Percentiles rank a stretch among this genome's conserved stretches.
These are phyloP conservation scores for Chelonus formosanus DNA, from an alignment of 2,888 invertebrate genomes.

Conservation along the genomic window DNA sequence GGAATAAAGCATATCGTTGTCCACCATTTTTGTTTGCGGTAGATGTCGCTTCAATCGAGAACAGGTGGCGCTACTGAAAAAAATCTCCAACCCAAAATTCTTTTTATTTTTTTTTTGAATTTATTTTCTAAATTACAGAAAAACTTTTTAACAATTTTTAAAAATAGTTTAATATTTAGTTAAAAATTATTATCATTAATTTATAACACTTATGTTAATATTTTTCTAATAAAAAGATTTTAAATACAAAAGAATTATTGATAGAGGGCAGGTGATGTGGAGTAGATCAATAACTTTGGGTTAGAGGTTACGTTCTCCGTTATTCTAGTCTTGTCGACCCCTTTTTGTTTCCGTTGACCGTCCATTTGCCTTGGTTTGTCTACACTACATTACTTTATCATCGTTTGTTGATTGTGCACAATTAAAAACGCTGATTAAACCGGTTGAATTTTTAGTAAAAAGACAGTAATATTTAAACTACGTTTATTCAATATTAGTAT, in stretches of 20 bases:
- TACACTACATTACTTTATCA: too few species aligned
- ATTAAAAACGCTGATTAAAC: conserved; percentile 11
- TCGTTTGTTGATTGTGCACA: conserved; percentile 3
- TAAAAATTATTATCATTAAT: too few species aligned
- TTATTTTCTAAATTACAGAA: too few species aligned
- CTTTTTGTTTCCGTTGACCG: conserved; percentile 54
- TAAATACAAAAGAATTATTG: too few species aligned
- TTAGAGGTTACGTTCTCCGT: conserved; percentile 46
- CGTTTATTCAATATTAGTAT: conserved; percentile 1
- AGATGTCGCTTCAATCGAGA: conserved; percentile 51
- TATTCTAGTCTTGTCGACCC: conserved; percentile 45
- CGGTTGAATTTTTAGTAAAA: conserved; percentile 2
- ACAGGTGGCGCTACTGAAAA: background rate
- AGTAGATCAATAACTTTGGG: conserved; percentile 1
- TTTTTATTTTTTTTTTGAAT: too few species aligned
- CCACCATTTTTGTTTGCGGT: conserved; percentile 63
- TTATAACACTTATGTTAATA: too few species aligned
- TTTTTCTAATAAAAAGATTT: too few species aligned
- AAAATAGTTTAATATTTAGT: too few species aligned
- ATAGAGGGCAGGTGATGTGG: too few species aligned
- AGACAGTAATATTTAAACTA: conserved; percentile 4
- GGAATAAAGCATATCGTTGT: conserved; percentile 61
- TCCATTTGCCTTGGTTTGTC: too few species aligned
- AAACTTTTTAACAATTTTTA: too few species aligned
- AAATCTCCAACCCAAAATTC: too few species aligned